A percentile compares a stretch with the other conserved stretches of the same genome.
Conservation (phyloP, 2,888 invertebrate species). For the Pseudoips prasinana region DNA sequence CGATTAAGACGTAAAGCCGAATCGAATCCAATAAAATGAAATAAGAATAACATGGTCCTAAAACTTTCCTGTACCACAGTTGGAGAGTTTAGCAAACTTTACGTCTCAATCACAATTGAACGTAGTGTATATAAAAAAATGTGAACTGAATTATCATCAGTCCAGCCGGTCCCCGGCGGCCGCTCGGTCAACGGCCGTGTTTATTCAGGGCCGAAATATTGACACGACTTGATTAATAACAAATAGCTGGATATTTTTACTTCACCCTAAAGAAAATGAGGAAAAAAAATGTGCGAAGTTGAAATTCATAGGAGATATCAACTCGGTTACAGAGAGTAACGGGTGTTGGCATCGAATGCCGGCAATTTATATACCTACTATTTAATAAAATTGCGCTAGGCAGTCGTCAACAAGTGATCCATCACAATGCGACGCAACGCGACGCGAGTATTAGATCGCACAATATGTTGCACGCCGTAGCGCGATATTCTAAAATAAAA, state of each 20-base stretch:
- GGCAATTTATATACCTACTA: constrained; percentile 38
- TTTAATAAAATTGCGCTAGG: constrained; percentile 33
- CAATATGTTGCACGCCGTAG: too few species aligned
- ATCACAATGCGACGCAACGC: constrained; percentile 16
- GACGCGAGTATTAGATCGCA: background rate
- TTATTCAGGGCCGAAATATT: constrained; percentile 25
- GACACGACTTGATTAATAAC: constrained; percentile 31
- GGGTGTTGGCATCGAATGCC: constrained; percentile 14
- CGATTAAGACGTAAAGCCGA: too few species aligned
- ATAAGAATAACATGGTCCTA: too few species aligned
- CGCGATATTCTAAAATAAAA: too few species aligned
- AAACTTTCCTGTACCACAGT: too few species aligned
- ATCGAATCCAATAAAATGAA: too few species aligned
- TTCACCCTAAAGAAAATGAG: constrained; percentile 4
- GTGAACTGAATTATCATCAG: background rate
- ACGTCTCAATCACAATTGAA: background rate
- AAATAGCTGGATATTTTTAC: constrained; percentile 21
- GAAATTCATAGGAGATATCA: constrained; percentile 22
- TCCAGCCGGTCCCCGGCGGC: background rate
- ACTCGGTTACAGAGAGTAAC: constrained; percentile 6
- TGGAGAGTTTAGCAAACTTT: too few species aligned
- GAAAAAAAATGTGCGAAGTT: constrained; percentile 17
- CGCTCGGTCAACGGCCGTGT: constrained; percentile 9
- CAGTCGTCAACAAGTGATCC: constrained; percentile 28
- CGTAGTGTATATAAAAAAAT: constrained; percentile 1